Evolutionary conservation across 2,888 invertebrate species (phyloP).

Genomic region (Spodoptera exigua): DNA sequence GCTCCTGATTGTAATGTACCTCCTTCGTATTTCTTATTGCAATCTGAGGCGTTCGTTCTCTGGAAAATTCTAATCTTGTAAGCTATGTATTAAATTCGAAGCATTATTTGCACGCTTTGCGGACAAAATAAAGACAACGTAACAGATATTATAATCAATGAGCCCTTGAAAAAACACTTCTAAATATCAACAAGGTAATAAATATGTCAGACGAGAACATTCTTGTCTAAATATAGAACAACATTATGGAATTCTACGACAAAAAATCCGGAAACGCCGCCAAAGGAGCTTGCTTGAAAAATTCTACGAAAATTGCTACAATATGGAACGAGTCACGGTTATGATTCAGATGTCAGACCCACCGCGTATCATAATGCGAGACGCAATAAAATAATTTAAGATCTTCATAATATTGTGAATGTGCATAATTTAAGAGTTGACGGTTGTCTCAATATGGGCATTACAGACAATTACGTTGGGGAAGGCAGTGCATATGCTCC

Average conservation of each 20-base stretch:
- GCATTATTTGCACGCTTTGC: too few species aligned
- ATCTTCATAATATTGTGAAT: slow-evolving; percentile 63
- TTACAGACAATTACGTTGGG: slow-evolving; percentile 74
- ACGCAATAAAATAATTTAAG: slow-evolving; percentile 59
- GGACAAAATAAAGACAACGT: too few species aligned
- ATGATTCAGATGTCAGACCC: slow-evolving; percentile 54
- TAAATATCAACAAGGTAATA: slow-evolving; percentile 13
- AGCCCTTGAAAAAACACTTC: neutral
- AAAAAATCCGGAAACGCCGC: slow-evolving; percentile 37
- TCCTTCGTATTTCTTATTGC: slow-evolving; percentile 12
- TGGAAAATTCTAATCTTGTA: neutral
- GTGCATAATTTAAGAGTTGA: slow-evolving; percentile 60
- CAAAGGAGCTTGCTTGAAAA: slow-evolving; percentile 37
- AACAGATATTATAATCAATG: too few species aligned
- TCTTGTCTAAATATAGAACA: slow-evolving; percentile 24
- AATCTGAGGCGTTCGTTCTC: neutral
- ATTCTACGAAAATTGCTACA: slow-evolving; percentile 40
- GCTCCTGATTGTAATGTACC: slow-evolving; percentile 27
- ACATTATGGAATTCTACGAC: slow-evolving; percentile 19
- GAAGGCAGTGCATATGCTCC: slow-evolving; percentile 56
- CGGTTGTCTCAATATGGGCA: slow-evolving; percentile 76
- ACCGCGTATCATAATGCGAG: slow-evolving; percentile 45
- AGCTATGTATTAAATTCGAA: too few species aligned
- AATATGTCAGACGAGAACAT: slow-evolving; percentile 6
- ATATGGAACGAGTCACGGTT: slow-evolving; percentile 40